Conservation (phyloP, 2,888 invertebrate species). For the Melieria omissa region DNA sequence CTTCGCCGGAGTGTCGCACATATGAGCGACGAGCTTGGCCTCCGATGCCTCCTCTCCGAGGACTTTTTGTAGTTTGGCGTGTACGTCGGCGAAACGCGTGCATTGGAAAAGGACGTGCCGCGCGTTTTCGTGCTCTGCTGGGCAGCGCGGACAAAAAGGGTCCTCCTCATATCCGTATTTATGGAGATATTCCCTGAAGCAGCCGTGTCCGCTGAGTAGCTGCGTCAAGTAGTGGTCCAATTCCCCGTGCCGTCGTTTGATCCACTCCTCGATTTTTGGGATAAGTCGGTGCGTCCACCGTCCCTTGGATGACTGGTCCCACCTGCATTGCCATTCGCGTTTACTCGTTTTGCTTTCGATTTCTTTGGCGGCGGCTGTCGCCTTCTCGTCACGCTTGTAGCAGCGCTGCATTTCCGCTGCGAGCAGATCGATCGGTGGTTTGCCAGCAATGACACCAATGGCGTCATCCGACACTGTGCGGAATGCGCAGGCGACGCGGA, state of each 20-base stretch:
- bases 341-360: background rate
- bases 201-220: no score
- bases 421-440: constrained; percentile 6
- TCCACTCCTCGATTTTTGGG: background rate
- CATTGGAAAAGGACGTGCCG: no score
- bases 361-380: background rate
- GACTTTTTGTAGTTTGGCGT: no score
- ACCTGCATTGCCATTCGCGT: background rate
- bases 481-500: constrained; percentile 5
- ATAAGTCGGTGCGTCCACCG: background rate
- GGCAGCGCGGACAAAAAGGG: no score
- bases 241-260: background rate
- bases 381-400: background rate
- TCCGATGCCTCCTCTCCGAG: no score
- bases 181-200: no score
- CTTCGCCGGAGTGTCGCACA: no score
- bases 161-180: no score
- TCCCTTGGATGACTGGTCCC: background rate
- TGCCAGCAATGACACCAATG: background rate
- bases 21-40: no score
- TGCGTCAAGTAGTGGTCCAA: background rate
- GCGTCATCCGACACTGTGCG: constrained; percentile 17
- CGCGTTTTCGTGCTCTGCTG: background rate
- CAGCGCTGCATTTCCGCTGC: background rate
- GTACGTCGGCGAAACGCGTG: no score